phyloP scores from a whole-genome alignment of 2,888 invertebrate genomes.

The Isotomurus palustris region DNA sequence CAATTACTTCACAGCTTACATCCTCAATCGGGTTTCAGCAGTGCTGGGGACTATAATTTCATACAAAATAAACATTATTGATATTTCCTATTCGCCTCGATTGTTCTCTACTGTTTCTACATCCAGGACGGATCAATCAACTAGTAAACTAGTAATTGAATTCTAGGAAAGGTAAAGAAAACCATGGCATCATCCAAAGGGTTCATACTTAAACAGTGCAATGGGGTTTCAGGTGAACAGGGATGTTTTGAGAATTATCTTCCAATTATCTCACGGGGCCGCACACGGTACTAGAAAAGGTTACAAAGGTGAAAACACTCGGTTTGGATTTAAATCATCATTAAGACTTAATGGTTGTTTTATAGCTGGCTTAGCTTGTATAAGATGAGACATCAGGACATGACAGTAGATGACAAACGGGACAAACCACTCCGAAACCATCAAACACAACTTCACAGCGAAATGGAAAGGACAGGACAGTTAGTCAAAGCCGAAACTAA shows the following conservation, averaged over 20 bases:
- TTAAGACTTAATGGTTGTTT: too few relatives aligned
- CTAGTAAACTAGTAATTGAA: too few relatives aligned
- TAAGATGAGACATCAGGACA: conserved; percentile 16
- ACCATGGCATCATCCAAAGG: conserved; percentile 13
- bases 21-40: conserved; percentile 1
- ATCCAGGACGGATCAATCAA: too few relatives aligned
- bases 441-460: too few relatives aligned
- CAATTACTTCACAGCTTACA: conserved; percentile 14
- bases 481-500: too few relatives aligned
- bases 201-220: conserved; percentile 29
- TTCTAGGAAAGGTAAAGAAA: conserved; percentile 15
- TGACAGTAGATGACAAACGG: conserved; percentile 13
- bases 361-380: too few relatives aligned
- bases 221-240: conserved; percentile 23
- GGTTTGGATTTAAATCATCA: too few relatives aligned
- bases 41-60: conserved; percentile 15
- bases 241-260: conserved; percentile 13
- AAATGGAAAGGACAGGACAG: too few relatives aligned
- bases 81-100: too few relatives aligned
- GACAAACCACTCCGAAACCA: background rate
- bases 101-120: too few relatives aligned
- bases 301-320: conserved; percentile 1
- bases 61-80: too few relatives aligned
- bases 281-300: background rate
- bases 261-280: conserved; percentile 11